Base-by-base conservation (phyloP, 2,888 invertebrate genomes). In the Stenichneumon culpator region DNA sequence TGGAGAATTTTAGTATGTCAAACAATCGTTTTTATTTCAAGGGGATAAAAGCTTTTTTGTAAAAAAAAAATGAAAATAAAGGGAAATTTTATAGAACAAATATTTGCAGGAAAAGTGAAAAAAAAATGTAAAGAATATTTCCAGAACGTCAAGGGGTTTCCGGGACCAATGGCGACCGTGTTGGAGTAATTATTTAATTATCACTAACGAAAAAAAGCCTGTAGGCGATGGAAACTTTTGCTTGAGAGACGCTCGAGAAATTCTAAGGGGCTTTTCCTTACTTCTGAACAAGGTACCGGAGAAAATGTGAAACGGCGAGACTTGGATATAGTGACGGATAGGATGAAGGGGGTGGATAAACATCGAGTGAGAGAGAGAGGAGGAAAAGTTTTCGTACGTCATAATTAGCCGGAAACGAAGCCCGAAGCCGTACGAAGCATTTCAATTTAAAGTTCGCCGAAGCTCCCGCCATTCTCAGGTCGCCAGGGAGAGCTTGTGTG, bases 391-490 rank as follows among this genome's bases (percentile, higher is more conserved):
- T 79, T 70, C 82, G 65, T 75, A 82, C 84, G 67, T 78, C 74
- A 82, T 79, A 84, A 82, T 82, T 82, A 84, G 70, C 74, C 79
- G 57, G 65, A 81, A 84, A 84, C 73, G 74, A 44, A 44, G 78
- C 74, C 70, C 36, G 65, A 75, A 84, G 84, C 79, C 39, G 69
- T 82, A 74, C 65, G 65, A 79, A 82, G 67, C 79, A 82, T 82
- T 84, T 84, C 82, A 84, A 84, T 84, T 84, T 79, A 84, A 84
- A 84, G 84, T 84, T 84, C 19, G 52, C 60, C 65, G 25, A 70
- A 74, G 69, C 69, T 52, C 60, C 69, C 50, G 22, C 54, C 36
- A 39, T 32, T 50, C 39, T 19, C 69, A 60, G n/a, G 39, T 60
- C 36, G 28, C 19, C 16, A 44, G n/a, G 44, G 67, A 60, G 16